Evolutionary conservation across 2,797 vertebrate genomes (phyloP).

Genomic region (Lemur catta): DNA sequence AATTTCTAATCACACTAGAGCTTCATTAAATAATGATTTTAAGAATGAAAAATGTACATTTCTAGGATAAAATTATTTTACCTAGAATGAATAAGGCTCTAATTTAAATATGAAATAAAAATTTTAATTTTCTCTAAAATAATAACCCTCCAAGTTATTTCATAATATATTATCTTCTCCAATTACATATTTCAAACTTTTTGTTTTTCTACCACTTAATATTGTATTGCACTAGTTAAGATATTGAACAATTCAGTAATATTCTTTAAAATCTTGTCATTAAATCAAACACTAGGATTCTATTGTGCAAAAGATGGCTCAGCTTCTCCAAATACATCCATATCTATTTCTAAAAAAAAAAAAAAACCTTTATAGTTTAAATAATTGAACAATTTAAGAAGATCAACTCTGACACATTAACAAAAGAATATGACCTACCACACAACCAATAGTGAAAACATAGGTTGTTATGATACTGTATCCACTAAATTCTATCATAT

Average conservation of each 20-base stretch:
- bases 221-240: neutral
- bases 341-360: neutral
- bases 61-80: neutral
- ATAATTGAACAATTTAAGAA: neutral
- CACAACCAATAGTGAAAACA: neutral
- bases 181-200: neutral
- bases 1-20: neutral
- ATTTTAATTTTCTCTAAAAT: neutral
- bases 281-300: neutral
- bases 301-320: neutral
- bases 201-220: neutral
- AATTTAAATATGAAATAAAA: neutral
- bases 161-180: neutral
- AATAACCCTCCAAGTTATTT: neutral
- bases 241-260: neutral
- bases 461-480: neutral
- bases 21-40: constrained; percentile 12
- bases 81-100: neutral
- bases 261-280: neutral
- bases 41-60: neutral
- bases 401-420: neutral
- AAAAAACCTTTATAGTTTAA: neutral
- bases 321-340: neutral
- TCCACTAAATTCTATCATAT: neutral
- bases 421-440: neutral